Evolutionary conservation across 2,888 invertebrate genomes (phyloP).

Genomic region (Listrodromus nycthemerus): DNA sequence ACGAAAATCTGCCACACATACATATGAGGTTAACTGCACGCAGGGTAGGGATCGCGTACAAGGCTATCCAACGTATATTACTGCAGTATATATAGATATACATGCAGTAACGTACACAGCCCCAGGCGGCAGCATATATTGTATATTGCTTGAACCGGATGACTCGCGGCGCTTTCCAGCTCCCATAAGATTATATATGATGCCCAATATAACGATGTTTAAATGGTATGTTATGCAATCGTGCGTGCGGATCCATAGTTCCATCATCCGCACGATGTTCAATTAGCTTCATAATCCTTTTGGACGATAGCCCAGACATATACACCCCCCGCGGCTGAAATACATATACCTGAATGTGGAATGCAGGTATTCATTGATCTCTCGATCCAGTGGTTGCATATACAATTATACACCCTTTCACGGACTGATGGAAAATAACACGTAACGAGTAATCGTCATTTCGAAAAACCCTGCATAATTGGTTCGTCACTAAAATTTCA

Average conservation of each 20-base stretch:
- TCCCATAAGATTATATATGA: slow-evolving; percentile 7
- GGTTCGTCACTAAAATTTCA: background rate
- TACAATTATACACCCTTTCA: background rate
- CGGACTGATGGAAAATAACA: background rate
- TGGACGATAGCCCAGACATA: background rate
- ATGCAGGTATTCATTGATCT: background rate
- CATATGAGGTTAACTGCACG: background rate
- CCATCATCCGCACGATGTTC: slow-evolving; percentile 10
- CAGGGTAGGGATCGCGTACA: background rate
- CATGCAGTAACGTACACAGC: too few species aligned
- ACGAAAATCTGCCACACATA: slow-evolving; percentile 28
- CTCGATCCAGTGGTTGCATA: background rate
- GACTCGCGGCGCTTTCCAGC: background rate
- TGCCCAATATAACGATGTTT: background rate
- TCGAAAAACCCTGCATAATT: background rate
- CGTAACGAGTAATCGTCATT: background rate
- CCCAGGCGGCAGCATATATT: background rate
- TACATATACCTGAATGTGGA: background rate
- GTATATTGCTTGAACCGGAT: background rate
- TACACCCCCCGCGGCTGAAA: background rate
- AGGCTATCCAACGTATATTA: background rate
- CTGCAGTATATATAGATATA: background rate
- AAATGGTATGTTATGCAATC: slow-evolving; percentile 23
- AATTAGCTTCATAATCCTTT: slow-evolving; percentile 1
- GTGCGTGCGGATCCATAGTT: background rate